These are phyloP conservation scores for Macrobrachium rosenbergii DNA, from an alignment of 1,140 invertebrate genomes.

Conservation along the genomic window DNA sequence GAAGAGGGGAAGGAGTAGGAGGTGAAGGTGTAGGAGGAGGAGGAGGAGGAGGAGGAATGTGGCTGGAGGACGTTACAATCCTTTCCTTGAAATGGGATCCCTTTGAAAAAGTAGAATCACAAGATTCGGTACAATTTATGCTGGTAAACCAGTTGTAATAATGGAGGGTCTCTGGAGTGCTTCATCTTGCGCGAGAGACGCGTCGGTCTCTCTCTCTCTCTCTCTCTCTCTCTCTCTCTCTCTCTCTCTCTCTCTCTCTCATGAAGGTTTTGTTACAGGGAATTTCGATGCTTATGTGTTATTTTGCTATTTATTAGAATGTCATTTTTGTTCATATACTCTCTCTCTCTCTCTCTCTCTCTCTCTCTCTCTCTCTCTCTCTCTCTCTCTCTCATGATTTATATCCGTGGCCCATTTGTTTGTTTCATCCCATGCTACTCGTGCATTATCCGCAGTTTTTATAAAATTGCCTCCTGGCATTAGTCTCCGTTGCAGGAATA, in stretches of 20 bases:
- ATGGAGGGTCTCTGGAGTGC: neutral
- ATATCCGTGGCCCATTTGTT: too few relatives aligned
- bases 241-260: neutral
- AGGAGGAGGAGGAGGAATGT: neutral
- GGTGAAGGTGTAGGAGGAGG: neutral
- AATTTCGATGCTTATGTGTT: neutral
- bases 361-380: slow-evolving; percentile 16
- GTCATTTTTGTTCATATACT: neutral
- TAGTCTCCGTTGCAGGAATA: too few relatives aligned
- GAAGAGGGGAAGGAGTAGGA: neutral
- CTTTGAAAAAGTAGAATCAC: neutral
- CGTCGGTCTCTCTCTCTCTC: neutral
- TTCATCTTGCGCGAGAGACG: neutral
- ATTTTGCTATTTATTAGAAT: neutral
- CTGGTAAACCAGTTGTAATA: neutral
- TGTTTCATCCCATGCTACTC: too few relatives aligned
- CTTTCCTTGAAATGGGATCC: too few relatives aligned
- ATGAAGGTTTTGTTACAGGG: neutral
- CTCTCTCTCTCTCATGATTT: slow-evolving; percentile 6
- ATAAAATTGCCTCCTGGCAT: too few relatives aligned
- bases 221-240: slow-evolving; percentile 6
- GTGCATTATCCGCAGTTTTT: too few relatives aligned
- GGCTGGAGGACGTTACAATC: neutral
- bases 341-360: slow-evolving; percentile 38
- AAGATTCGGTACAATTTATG: neutral